Evolutionary conservation across 1,140 invertebrate genomes (phyloP), one percentile per base, ranked within the genome.

Genomic region (Pseudomyrmex gracilis): DNA sequence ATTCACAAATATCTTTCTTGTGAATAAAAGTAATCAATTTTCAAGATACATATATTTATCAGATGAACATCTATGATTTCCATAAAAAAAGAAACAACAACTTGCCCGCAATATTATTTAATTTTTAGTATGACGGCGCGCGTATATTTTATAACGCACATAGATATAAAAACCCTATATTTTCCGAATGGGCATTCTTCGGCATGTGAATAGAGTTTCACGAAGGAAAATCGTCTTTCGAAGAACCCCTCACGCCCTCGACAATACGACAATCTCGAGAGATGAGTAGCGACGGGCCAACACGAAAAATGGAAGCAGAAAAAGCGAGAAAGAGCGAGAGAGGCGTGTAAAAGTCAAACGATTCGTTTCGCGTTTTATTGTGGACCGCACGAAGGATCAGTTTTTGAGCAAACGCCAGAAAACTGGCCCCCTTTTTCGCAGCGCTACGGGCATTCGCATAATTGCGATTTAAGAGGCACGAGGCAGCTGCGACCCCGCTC

Each of bases 161-260:
- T 43, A 45, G 57, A n/a, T 74, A 74, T 53, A 74, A 70, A 61
- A 70, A 15, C 60, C 22, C 13, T 63, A 64, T 68, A 71, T 63
- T 22, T 73, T 24, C 34, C 60, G 43, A 20, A n/a, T 17, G 73
- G 34, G 53, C 53, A 90, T 90, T 92, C 85, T 90, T 92, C 74
- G 85, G 73, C 15, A 51, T 55, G 34, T 85, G 90, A 92, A 91
- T 90, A 84, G 87, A 84, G 87, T 85, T 80, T 74, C 63, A 76
- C 67, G 45, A 88, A 89, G 87, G 90, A 93, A 92, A 93, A 88
- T 90, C 74, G 78, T 84, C 74, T 61, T 53, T 80, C 78, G 82
- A 85, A 87, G 60, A 86, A 83, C 91, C 90, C 92, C 91, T 92
- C 92, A 92, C 92, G 92, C 92, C 92, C 87, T 88, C 87, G 86